Conservation (phyloP, 2,797 vertebrate genomes). For the Microchirus variegatus region DNA sequence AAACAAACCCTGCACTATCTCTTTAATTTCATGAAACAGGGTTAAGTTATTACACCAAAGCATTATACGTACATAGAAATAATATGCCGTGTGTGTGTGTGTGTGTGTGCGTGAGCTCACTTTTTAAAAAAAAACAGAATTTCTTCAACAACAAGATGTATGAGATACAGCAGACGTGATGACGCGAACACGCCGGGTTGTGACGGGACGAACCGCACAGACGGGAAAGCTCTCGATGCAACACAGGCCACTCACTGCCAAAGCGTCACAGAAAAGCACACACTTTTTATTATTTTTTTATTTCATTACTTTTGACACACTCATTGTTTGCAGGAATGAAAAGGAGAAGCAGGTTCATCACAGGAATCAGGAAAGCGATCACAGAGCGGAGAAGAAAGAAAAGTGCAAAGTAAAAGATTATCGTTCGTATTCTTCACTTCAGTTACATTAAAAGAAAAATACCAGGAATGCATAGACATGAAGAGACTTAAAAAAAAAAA, state of each 20-base stretch:
- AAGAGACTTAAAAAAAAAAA: neutral
- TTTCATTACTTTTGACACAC: constrained; percentile 56
- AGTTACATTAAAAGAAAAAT: constrained; percentile 20
- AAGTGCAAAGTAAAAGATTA: neutral
- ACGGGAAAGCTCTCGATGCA: constrained; percentile 43
- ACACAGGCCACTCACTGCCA: constrained; percentile 54
- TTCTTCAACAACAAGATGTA: constrained; percentile 5
- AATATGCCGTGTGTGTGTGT: constrained; percentile 3
- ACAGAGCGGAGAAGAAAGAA: neutral
- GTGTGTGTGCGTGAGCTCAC: constrained; percentile 12
- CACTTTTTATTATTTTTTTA: constrained; percentile 16
- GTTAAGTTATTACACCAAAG: constrained; percentile 55
- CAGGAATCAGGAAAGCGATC: constrained; percentile 31
- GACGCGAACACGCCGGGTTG: constrained; percentile 6
- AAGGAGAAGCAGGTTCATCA: constrained; percentile 40
- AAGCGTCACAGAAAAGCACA: constrained; percentile 48
- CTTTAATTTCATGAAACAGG: constrained; percentile 28
- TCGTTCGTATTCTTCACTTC: constrained; percentile 32
- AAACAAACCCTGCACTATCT: constrained; percentile 1
- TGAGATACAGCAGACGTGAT: constrained; percentile 39
- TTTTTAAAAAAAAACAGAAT: constrained; percentile 25
- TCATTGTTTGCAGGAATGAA: constrained; percentile 49
- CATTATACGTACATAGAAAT: constrained; percentile 47
- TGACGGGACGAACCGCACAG: constrained; percentile 19
- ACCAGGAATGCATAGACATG: constrained; percentile 38